Base-by-base conservation (phyloP, 2,797 vertebrate species). In the Sebastes elongatus region DNA sequence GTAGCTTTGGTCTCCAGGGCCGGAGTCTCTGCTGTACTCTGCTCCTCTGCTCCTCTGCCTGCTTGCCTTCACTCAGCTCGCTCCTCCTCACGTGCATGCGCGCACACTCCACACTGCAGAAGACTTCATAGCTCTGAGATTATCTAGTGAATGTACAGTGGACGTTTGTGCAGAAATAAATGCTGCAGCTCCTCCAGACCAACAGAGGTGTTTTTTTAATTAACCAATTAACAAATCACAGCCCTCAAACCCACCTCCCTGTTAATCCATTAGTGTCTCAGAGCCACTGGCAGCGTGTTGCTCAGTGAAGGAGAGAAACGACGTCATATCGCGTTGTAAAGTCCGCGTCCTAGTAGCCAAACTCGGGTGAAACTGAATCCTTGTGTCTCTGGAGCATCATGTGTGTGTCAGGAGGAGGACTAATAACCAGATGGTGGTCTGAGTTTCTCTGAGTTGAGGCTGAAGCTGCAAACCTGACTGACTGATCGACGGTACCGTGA, bases 41-140 rank as follows among this genome's bases (percentile, higher is more conserved):
- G 35, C 35, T 13, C 35, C 35, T 38, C 35, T 38, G 35, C 35
- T 13, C 35, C 35, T 38, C 35, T 42, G 13, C 38, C 13, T 42
- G 38, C 38, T 0, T 42, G 38, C 38, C 14, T 42, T 42, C 38
- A 16, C 1, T 42, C 14, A 42, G 38, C 38, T 42, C 14, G 38
- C 38, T 42, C 0, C 14, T 0, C 0, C 38, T 16, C 38, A 42
- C 38, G 13, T 42, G 38, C 38, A 42, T 42, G 13, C 0, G 38
- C 13, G 13, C 38, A 42, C 13, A 42, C 13, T 42, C 0, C 38
- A 42, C 38, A 42, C 38, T 42, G 38, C 38, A 42, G 38, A 16
- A 42, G 38, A 42, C 5, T 42, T 42, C 13, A 3, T 42, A 42
- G 38, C 38, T 42, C 38, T 42, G 38, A 42, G 38, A 38, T 0